Evolutionary conservation across 2,888 invertebrate species (phyloP).

Genomic region (Nomada goodeniana): DNA sequence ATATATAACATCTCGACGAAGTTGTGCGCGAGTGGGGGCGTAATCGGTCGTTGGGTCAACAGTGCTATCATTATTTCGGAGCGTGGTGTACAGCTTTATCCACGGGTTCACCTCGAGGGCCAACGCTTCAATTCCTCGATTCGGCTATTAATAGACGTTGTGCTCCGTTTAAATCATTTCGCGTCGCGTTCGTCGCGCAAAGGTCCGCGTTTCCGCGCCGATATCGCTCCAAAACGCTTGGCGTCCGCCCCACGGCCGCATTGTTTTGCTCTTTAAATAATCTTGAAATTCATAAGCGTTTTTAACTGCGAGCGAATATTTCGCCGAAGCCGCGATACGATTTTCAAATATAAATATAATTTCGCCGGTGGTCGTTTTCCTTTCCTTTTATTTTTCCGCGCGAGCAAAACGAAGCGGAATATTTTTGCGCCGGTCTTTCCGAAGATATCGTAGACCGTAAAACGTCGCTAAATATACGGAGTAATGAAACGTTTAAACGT

Average conservation of each 20-base stretch:
- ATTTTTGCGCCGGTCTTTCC: no score
- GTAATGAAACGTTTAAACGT: slow-evolving; percentile 1
- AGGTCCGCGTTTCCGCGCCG: slow-evolving; percentile 11
- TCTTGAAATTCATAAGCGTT: no score
- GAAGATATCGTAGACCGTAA: background rate
- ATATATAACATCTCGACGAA: background rate
- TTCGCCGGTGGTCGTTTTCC: no score
- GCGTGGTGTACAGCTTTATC: slow-evolving; percentile 7
- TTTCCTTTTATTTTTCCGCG: no score
- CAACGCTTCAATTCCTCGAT: slow-evolving; percentile 19
- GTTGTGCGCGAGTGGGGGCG: background rate
- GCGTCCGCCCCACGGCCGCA: background rate
- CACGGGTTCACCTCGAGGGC: slow-evolving; percentile 6
- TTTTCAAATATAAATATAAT: no score
- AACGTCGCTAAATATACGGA: background rate
- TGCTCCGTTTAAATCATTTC: slow-evolving; percentile 14
- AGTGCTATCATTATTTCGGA: slow-evolving; percentile 31
- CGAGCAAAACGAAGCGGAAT: no score
- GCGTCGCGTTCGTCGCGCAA: slow-evolving; percentile 7
- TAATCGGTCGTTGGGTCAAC: slow-evolving; percentile 29
- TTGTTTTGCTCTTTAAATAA: background rate
- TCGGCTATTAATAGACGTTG: slow-evolving; percentile 23
- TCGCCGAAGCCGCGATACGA: no score
- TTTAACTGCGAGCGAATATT: no score
- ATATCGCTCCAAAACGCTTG: background rate